phyloP scores from a whole-genome alignment of 2,113 vertebrate species.

The Dendropsophus ebraccatus region DNA sequence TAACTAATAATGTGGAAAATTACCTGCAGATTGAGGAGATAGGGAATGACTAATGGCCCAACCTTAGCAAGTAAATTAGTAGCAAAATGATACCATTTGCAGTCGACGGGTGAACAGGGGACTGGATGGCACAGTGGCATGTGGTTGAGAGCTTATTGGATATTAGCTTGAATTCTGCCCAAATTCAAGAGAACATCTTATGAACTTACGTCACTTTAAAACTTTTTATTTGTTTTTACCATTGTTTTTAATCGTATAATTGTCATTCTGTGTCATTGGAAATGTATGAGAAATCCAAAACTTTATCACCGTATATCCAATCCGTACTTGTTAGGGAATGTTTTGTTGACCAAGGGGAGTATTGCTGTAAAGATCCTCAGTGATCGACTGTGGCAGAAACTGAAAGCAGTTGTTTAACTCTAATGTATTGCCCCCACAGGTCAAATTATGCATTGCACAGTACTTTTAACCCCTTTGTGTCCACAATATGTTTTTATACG shows the following conservation, averaged over 20 bases:
- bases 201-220: slow-evolving; percentile 49
- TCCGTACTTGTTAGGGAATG: neutral
- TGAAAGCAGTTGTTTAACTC: neutral
- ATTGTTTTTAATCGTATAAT: neutral
- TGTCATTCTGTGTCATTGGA: slow-evolving; percentile 19
- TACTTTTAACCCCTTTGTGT: too few species aligned
- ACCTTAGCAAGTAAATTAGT: slow-evolving; percentile 83
- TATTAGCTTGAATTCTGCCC: slow-evolving; percentile 69
- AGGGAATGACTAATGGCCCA: slow-evolving; percentile 86
- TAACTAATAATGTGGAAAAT: slow-evolving; percentile 89
- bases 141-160: slow-evolving; percentile 71
- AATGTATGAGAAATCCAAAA: neutral
- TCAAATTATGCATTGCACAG: too few species aligned
- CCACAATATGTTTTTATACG: too few species aligned
- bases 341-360: neutral
- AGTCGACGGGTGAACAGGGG: slow-evolving; percentile 72
- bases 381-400: neutral
- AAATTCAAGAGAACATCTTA: slow-evolving; percentile 68
- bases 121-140: slow-evolving; percentile 77
- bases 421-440: neutral
- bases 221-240: neutral
- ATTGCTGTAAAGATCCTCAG: neutral
- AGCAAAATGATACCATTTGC: slow-evolving; percentile 85
- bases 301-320: neutral
- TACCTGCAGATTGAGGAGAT: slow-evolving; percentile 85